Evolutionary conservation across 2,113 vertebrate species (phyloP).

Genomic region (Sinocyclocheilus rhinocerous): DNA sequence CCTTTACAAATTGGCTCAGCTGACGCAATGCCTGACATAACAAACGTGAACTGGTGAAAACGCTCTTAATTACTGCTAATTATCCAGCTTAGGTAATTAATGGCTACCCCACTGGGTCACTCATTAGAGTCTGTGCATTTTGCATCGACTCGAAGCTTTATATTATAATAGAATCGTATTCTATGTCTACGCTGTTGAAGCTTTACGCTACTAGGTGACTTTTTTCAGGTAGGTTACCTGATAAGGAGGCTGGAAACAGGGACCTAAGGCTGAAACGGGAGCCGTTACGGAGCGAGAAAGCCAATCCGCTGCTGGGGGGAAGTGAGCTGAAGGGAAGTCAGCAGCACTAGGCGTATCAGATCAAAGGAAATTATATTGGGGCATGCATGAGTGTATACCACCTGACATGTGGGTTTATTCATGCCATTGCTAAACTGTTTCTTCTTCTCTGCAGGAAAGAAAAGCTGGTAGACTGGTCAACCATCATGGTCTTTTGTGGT

Average conservation of each 20-base stretch:
- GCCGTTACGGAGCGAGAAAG: constrained; percentile 50
- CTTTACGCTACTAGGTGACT: constrained; percentile 19
- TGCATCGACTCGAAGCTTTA: background rate
- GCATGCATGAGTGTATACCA: background rate
- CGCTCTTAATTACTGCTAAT: constrained; percentile 37
- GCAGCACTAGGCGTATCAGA: constrained; percentile 34
- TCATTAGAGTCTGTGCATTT: constrained; percentile 34
- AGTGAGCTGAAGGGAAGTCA: constrained; percentile 11
- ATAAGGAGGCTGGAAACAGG: constrained; percentile 46
- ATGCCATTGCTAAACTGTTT: background rate
- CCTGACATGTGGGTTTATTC: background rate
- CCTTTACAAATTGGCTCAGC: constrained; percentile 22
- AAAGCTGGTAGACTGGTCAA: background rate
- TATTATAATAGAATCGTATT: background rate
- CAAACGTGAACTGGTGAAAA: constrained; percentile 9
- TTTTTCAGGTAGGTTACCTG: constrained; percentile 46
- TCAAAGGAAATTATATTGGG: constrained; percentile 30
- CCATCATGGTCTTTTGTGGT: background rate
- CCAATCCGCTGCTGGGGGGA: constrained; percentile 48
- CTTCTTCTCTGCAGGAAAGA: background rate
- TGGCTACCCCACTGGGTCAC: constrained; percentile 31
- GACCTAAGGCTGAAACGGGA: constrained; percentile 51
- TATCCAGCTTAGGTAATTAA: constrained; percentile 26
- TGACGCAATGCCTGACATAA: constrained; percentile 28
- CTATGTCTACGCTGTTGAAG: background rate